Evolutionary conservation across 2,113 vertebrate species (phyloP).

Genomic region (Caranx ignobilis): DNA sequence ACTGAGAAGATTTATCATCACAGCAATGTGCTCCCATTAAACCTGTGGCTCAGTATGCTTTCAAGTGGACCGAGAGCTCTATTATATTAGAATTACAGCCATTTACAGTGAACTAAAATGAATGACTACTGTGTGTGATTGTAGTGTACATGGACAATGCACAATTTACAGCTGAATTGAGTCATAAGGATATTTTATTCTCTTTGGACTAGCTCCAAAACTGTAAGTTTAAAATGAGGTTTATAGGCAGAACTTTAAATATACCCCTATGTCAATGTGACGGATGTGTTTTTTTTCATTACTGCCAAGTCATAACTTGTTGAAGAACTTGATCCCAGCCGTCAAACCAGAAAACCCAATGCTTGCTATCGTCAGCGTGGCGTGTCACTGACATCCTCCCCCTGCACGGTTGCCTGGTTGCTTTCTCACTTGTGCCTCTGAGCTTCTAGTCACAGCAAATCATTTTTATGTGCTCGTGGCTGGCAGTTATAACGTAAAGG

Average conservation of each 20-base stretch:
- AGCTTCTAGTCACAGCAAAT: conserved; percentile 47
- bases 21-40: conserved; percentile 1
- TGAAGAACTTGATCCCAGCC: conserved; percentile 27
- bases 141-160: background rate
- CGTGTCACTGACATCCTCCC: conserved; percentile 18
- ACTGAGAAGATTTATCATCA: background rate
- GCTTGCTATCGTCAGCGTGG: background rate
- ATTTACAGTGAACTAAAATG: background rate
- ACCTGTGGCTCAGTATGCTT: conserved; percentile 11
- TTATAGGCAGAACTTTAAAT: conserved; percentile 18
- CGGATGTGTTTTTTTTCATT: conserved; percentile 8
- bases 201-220: conserved; percentile 24
- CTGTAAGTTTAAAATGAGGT: background rate
- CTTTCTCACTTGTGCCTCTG: conserved; percentile 2
- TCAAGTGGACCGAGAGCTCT: background rate
- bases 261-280: conserved; percentile 5
- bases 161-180: background rate
- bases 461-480: conserved; percentile 55
- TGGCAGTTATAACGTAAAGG: conserved; percentile 28
- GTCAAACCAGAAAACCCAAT: conserved; percentile 30
- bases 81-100: conserved; percentile 16
- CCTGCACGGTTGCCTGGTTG: background rate
- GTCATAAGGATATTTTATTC: background rate
- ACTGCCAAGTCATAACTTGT: conserved; percentile 17
- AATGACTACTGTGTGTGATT: background rate